Evolutionary conservation across 2,113 vertebrate genomes (phyloP).

Genomic region (Sinocyclocheilus anophthalmus): DNA sequence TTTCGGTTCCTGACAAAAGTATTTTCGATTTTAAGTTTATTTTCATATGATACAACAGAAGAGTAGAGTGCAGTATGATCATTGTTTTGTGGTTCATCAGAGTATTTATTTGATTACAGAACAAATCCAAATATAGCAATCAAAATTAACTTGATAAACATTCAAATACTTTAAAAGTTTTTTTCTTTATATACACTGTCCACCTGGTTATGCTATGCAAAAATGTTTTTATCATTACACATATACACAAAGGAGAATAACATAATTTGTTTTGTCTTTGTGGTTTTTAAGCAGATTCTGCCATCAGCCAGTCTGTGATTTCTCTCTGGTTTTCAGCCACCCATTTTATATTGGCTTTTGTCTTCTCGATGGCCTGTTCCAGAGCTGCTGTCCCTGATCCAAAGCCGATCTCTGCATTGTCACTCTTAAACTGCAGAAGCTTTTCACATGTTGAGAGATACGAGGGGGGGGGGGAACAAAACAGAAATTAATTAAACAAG

Average conservation of each 20-base stretch:
- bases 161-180: neutral
- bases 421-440: slow-evolving; percentile 80
- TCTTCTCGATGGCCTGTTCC: slow-evolving; percentile 86
- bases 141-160: neutral
- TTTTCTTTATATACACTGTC: neutral
- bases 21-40: neutral
- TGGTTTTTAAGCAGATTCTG: neutral
- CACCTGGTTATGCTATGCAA: neutral
- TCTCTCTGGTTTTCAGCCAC: slow-evolving; percentile 71
- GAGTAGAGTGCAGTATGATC: neutral
- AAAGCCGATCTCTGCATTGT: slow-evolving; percentile 76
- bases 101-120: neutral
- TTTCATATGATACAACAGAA: neutral
- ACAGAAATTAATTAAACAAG: neutral
- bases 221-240: neutral
- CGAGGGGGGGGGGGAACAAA: neutral
- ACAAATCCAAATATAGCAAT: neutral
- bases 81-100: neutral
- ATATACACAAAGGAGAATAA: neutral
- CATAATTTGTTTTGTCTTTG: neutral
- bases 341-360: slow-evolving; percentile 85
- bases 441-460: slow-evolving; percentile 55
- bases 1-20: neutral
- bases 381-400: slow-evolving; percentile 83
- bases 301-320: slow-evolving; percentile 77